phyloP scores from a whole-genome alignment of 2,113 vertebrate species.

The Atlantisia rogersi region DNA sequence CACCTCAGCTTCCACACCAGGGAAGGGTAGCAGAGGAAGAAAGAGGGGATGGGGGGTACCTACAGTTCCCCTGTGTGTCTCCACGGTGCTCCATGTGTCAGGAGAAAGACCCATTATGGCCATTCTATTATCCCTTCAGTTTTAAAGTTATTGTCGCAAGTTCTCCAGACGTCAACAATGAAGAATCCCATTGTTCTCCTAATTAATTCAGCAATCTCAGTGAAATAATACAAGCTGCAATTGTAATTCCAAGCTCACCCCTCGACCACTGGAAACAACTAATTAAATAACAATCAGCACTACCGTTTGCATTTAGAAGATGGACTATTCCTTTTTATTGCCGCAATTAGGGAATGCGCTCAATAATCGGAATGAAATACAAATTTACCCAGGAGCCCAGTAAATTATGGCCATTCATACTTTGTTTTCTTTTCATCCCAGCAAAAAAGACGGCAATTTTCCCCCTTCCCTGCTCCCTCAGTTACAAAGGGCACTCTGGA shows the following conservation, averaged over 20 bases:
- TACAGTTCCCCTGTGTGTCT: not conserved
- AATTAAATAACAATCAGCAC: constrained; percentile 81
- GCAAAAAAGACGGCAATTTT: not conserved
- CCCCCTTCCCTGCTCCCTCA: not conserved
- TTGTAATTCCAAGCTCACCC: constrained; percentile 77
- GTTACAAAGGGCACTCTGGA: not conserved
- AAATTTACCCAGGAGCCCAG: constrained; percentile 75
- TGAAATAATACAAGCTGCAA: constrained; percentile 73
- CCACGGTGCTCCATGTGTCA: not conserved
- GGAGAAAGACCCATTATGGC: not conserved
- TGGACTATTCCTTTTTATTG: constrained; percentile 76
- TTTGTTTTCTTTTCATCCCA: constrained; percentile 57
- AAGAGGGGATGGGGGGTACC: not conserved
- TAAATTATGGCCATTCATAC: constrained; percentile 75
- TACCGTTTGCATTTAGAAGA: constrained; percentile 69
- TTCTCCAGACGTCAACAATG: constrained; percentile 69
- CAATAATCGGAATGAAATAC: constrained; percentile 78
- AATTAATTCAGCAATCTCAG: constrained; percentile 75
- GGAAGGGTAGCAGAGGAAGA: not conserved
- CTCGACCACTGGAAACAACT: constrained; percentile 78
- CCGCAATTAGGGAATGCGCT: constrained; percentile 76
- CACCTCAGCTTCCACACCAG: not conserved
- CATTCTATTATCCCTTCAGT: not conserved
- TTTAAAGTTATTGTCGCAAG: constrained; percentile 57
- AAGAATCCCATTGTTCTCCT: constrained; percentile 71